Evolutionary conservation across 2,797 vertebrate species (phyloP), one percentile per base, ranked within the genome.

Genomic region (Pangasius mekongensis): DNA sequence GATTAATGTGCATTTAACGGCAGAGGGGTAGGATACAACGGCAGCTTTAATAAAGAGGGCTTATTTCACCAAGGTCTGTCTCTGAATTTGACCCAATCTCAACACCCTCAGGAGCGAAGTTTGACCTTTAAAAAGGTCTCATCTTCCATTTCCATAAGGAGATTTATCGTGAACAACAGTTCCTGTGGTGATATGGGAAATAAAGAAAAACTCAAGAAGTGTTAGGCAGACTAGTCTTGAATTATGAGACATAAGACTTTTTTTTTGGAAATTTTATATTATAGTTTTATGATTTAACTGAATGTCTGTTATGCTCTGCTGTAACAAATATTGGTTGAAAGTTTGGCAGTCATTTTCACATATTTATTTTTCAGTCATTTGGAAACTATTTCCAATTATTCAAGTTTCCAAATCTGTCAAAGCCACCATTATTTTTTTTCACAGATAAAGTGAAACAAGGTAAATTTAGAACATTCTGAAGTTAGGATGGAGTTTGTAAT

Each of bases 1-100:
- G 93, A 95, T 95, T 94, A 95, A 94, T 95, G 93, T 91, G 90
- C 88, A 87, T 94, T 93, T 95, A 95, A 95, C 93, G 92, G 91
- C 91, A 89, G 93, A 91, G 91, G 90, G 77, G 89, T 92, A 91
- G 92, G 94, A 93, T 93, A 86, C 1, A 83, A 91, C 64, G 89
- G 89, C 90, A 90, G 84, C 89, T 90, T 90, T 90, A 91, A 91
- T 91, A 90, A 94, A 94, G 89, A 93, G 90, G 91, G 92, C 93
- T 92, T 92, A 91, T 89, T 91, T 92, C 89, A 90, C 86, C 56
- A 89, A 92, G 91, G 87, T 90, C 90, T 91, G 92, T 89, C 71
- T 90, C 86, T 87, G 90, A 92, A 92, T 92, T 91, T 94, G 94
- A 95, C 93, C 90, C 47, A 84, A 81, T 84, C 89, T 84, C 83